Base-by-base conservation (phyloP, 2,113 vertebrate genomes). In the Gavia stellata region DNA sequence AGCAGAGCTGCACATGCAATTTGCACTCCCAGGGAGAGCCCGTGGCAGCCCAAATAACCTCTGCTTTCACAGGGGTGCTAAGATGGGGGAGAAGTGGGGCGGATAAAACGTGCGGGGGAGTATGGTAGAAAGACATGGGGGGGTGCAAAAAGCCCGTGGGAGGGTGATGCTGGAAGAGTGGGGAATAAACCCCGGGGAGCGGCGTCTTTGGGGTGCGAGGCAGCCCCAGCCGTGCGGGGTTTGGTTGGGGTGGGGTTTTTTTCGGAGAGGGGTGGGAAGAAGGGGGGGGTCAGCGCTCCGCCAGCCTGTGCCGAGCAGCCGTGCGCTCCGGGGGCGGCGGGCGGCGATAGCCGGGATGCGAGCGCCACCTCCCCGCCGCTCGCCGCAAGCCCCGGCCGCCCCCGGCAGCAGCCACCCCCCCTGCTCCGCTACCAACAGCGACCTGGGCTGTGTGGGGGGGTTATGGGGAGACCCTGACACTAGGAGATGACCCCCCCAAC, bases 301-400 rank as follows among this genome's bases (percentile, higher is more conserved):
- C 14, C 11, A 71, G 34, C 53, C 78, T 80, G 62, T 13, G 53
- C 78, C 28, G 71, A 75, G 93, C 80, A 74, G 25, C 71, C 49
- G 7, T 29, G 70, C 19, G 85, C 84, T 86, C 55, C 45, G 73
- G 72, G 85, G 90, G 71, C 33, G 72, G 78, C 73, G n/a, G 77
- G 56, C 38, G 53, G 86, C 21, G 53, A 97, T 96, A 88, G 24
- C 59, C 96, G 90, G 77, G 82, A 75, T 50, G 91, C 78, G 85
- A 93, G 92, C 88, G 96, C 97, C 97, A 96, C 65, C 97, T 97
- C 93, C 96, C 97, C 71, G 94, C 71, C 52, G 74, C 83, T 84
- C 71, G 4, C 82, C 42, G 88, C 78, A 96, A 94, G 53, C 84
- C 87, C 13, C 19, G 38, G 53, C 38, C 17, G 24, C 86, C 81